phyloP scores from a whole-genome alignment of 2,888 invertebrate species.

The Torymus auratus region DNA sequence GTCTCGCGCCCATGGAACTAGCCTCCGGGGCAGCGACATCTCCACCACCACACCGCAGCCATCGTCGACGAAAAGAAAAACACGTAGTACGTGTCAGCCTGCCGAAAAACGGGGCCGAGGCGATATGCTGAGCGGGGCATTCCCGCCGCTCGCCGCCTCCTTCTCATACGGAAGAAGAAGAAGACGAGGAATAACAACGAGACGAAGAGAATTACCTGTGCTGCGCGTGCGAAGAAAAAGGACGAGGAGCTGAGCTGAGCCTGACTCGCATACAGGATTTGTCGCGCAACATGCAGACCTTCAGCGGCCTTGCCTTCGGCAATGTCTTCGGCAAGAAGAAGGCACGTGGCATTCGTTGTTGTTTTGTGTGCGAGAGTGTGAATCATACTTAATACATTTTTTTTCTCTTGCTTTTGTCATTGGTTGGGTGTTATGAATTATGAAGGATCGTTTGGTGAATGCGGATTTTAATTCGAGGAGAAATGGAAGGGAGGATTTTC shows the following conservation, averaged over 20 bases:
- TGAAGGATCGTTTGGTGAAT: too few species aligned
- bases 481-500: too few species aligned
- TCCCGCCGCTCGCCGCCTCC: background rate
- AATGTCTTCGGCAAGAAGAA: conserved; percentile 72
- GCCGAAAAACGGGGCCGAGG: conserved; percentile 24
- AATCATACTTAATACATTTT: background rate
- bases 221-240: conserved; percentile 21
- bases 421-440: too few species aligned
- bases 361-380: too few species aligned
- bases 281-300: conserved; percentile 69
- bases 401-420: background rate
- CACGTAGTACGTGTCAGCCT: background rate
- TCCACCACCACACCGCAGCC: background rate
- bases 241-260: background rate
- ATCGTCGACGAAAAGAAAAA: background rate
- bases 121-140: conserved; percentile 40
- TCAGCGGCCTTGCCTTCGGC: conserved; percentile 71
- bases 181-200: background rate
- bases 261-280: conserved; percentile 28
- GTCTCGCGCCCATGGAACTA: conserved; percentile 1
- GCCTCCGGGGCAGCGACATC: background rate
- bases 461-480: too few species aligned
- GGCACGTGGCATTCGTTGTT: conserved; percentile 66
- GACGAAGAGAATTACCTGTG: background rate
- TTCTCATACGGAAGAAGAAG: conserved; percentile 1